Conservation (phyloP, 2,888 invertebrate genomes). For the Perizoma flavofasciatum region DNA sequence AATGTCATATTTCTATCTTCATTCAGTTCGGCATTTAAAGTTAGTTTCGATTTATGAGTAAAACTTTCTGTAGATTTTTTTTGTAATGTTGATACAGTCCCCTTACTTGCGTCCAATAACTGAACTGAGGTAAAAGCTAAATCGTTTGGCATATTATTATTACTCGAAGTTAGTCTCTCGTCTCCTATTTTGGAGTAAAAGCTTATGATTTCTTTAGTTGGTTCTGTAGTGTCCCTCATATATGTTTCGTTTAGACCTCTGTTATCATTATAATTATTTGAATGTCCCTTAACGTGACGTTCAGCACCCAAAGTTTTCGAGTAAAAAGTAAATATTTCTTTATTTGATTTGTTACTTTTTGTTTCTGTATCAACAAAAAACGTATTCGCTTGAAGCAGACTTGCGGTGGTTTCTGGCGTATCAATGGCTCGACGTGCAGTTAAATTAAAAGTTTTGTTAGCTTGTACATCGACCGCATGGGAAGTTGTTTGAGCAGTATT, state of each 20-base stretch:
- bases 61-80: not conserved
- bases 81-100: not conserved
- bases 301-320: not conserved
- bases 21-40: not conserved
- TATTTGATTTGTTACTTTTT: not conserved
- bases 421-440: constrained; percentile 3
- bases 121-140: not conserved
- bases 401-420: constrained; percentile 8
- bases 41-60: not conserved
- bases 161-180: not conserved
- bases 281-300: too few species aligned
- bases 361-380: not conserved
- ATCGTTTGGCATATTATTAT: not conserved
- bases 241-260: not conserved
- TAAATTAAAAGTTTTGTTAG: not conserved
- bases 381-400: not conserved
- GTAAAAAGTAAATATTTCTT: not conserved
- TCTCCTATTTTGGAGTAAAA: not conserved
- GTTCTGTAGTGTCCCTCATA: not conserved
- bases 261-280: not conserved
- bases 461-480: not conserved
- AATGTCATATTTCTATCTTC: not conserved
- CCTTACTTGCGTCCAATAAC: not conserved
- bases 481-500: not conserved
- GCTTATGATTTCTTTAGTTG: not conserved